Conservation (phyloP, 2,888 invertebrate genomes). For the Ennomos erosarius region DNA sequence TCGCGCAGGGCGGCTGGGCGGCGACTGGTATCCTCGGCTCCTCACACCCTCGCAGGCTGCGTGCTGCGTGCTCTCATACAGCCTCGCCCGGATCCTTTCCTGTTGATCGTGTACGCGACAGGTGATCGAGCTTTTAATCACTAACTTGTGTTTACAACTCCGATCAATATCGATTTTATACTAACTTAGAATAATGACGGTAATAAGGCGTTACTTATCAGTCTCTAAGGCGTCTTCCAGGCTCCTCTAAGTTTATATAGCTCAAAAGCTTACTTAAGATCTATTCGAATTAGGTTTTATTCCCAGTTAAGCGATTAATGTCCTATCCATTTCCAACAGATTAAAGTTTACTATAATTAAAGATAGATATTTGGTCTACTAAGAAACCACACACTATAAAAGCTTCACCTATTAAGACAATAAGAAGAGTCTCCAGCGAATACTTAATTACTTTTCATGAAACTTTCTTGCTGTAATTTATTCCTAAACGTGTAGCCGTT, state of each 20-base stretch:
- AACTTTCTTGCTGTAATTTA: constrained; percentile 67
- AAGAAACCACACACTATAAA: no score
- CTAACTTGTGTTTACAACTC: constrained; percentile 50
- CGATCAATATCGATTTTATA: constrained; percentile 43
- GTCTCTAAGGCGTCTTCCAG: constrained; percentile 11
- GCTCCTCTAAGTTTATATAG: no score
- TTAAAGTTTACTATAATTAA: no score
- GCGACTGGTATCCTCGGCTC: constrained; percentile 77
- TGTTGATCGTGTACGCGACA: constrained; percentile 81
- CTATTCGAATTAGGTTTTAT: no score
- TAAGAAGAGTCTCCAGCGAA: constrained; percentile 36
- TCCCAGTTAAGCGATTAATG: no score
- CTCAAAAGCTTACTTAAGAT: no score
- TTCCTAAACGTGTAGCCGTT: constrained; percentile 68
- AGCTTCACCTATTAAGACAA: constrained; percentile 31
- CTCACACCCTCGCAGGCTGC: constrained; percentile 66
- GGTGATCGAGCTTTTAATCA: constrained; percentile 71
- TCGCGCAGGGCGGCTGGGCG: constrained; percentile 79
- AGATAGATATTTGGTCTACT: no score
- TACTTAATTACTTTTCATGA: constrained; percentile 65
- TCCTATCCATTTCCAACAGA: no score
- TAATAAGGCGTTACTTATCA: constrained; percentile 13
- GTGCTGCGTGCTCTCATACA: constrained; percentile 51
- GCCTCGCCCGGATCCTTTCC: constrained; percentile 78
- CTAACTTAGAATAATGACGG: constrained; percentile 28